Evolutionary conservation across 2,888 invertebrate genomes (phyloP), one percentile per base, ranked within the genome.

Genomic region (Bombyx huttoni): DNA sequence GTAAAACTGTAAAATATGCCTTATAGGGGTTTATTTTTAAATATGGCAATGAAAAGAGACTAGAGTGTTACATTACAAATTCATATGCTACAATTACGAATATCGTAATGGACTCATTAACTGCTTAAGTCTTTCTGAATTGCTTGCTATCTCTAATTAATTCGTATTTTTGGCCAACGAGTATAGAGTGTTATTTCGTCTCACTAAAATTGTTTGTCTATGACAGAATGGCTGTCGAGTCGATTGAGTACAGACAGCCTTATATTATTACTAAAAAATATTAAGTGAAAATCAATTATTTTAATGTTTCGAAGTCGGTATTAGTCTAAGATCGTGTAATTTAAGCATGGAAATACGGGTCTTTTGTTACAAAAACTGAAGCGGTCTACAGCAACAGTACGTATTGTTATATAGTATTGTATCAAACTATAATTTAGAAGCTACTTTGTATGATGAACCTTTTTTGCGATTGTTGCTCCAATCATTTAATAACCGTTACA

Each of bases 211-310:
- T 10, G 12, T 10, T 10, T 40, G 40, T 69, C 66, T 72, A 67
- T 73, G 71, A 60, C 70, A 73, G 76, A 73, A 78, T 81, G 81
- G 81, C 81, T 80, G 79, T 75, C 78, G 74, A 71, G 24, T 77
- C 71, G 78, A 76, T 24, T 24, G 80, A 70, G 74, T 75, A 76
- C 68, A 24, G 73, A 65, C 58, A 63, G 65, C 70, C 67, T 68
- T 56, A 65, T 73, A 67, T 72, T 67, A 70, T 64, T 73, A 62
- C 70, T 75, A 70, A 76, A 74, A 75, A 24, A 24, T 24, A 64
- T 64, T 71, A 67, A 60, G 58, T 61, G 57, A 64, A 68, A 69
- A 70, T 68, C 65, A 70, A 66, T 65, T 68, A 64, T 61, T 66
- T 67, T 68, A 64, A 74, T 78, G 73, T 75, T 68, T 67, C 60